A percentile compares a stretch with the other conserved stretches of the same genome.
Conservation (phyloP, 2,797 vertebrate genomes). For the Orestias chungarensis region DNA sequence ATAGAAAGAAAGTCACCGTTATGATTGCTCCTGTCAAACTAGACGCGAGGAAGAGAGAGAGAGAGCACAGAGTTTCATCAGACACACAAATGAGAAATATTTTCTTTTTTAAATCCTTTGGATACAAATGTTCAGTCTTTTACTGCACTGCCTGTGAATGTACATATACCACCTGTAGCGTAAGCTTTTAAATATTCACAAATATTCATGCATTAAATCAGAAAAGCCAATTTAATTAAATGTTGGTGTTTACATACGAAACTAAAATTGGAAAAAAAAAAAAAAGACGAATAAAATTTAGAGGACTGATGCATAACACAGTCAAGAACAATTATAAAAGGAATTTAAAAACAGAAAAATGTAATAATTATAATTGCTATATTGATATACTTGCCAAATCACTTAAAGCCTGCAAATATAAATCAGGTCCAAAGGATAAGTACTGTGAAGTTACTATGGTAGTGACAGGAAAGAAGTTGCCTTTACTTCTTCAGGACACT, state of each 20-base stretch:
- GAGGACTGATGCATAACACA: background rate
- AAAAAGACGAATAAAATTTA: background rate
- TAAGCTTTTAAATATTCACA: background rate
- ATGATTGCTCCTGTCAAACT: conserved; percentile 18
- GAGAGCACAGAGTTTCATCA: conserved; percentile 6
- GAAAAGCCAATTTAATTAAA: background rate
- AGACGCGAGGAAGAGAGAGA: background rate
- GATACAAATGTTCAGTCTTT: background rate
- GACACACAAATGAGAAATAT: background rate
- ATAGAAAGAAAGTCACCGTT: conserved; percentile 17
- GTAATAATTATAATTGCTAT: too few species aligned
- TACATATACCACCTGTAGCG: background rate
- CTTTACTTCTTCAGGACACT: background rate
- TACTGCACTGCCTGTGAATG: background rate
- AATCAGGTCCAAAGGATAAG: background rate
- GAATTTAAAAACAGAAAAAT: too few species aligned
- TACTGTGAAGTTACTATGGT: background rate
- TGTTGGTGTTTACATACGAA: background rate
- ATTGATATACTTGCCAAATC: too few species aligned
- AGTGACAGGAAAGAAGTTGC: too few species aligned
- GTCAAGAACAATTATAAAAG: too few species aligned
- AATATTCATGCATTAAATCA: background rate
- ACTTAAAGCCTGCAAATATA: background rate
- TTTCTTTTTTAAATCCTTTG: background rate
- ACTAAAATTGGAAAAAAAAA: too few species aligned